Evolutionary conservation across 1,140 invertebrate species (phyloP).

Genomic region (Amyelois transitella): DNA sequence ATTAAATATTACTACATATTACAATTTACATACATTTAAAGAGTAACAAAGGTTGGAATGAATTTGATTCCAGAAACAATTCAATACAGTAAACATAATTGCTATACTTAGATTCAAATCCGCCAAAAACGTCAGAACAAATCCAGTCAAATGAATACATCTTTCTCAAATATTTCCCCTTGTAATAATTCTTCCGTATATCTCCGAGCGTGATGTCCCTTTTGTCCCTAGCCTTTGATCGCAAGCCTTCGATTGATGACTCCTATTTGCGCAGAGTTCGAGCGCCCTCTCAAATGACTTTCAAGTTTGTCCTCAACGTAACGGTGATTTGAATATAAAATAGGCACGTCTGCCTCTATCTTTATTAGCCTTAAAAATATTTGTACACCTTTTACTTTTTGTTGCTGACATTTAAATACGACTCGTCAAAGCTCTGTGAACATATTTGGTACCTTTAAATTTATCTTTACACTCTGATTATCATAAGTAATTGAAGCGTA

Average conservation of each 20-base stretch:
- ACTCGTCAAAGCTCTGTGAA: no score
- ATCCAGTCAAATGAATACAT: constrained; percentile 29
- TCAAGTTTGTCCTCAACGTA: constrained; percentile 21
- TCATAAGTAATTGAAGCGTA: no score
- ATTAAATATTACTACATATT: no score
- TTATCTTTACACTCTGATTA: no score
- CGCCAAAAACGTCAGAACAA: no score
- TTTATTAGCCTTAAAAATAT: neutral
- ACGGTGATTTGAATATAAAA: constrained; percentile 15
- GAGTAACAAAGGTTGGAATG: no score
- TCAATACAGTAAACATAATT: no score
- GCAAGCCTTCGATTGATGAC: constrained; percentile 58
- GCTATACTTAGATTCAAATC: no score
- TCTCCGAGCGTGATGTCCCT: constrained; percentile 36
- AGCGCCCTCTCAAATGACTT: constrained; percentile 30
- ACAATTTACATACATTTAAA: no score
- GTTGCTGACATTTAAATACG: no score
- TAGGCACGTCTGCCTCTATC: neutral
- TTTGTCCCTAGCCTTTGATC: constrained; percentile 58
- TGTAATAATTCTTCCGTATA: constrained; percentile 56
- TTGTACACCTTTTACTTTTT: neutral
- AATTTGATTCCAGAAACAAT: no score
- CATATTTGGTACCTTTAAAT: no score
- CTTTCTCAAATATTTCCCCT: constrained; percentile 35
- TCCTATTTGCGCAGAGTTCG: constrained; percentile 42